Percentiles rank a stretch among this genome's conserved stretches.
Evolutionary conservation across 2,113 vertebrate species (phyloP).

Genomic region (Euleptes europaea): DNA sequence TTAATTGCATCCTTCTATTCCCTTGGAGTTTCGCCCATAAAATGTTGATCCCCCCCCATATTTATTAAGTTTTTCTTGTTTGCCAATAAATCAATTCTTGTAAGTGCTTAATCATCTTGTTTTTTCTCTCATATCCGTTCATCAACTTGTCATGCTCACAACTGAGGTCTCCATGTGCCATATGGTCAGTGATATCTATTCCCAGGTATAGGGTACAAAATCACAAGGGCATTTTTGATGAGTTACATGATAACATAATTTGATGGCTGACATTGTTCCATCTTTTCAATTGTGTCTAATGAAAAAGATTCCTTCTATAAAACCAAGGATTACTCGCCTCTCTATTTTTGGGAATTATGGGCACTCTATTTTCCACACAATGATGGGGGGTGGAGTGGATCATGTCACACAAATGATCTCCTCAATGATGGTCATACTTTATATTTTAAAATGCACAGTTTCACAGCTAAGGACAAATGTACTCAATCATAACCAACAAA

Average conservation of each 20-base stretch:
- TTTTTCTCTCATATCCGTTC: neutral
- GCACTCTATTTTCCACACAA: neutral
- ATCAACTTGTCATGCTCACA: neutral
- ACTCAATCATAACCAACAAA: neutral
- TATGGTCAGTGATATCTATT: neutral
- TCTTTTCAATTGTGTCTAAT: neutral
- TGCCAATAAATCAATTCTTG: neutral
- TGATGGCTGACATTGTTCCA: neutral
- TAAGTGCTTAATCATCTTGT: neutral
- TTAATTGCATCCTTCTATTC: neutral
- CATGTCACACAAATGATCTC: neutral
- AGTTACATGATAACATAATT: slow-evolving; percentile 1
- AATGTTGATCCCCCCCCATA: neutral
- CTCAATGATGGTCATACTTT: neutral
- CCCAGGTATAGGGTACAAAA: neutral
- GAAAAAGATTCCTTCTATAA: neutral
- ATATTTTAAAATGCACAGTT: neutral
- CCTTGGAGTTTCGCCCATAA: neutral
- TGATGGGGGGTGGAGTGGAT: neutral
- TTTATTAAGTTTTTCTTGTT: neutral
- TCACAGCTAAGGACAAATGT: neutral
- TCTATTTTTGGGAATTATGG: neutral
- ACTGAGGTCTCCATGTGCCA: neutral
- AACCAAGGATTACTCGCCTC: neutral
- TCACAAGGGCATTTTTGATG: slow-evolving; percentile 2